Percentiles rank a stretch among this genome's conserved stretches.
These are phyloP conservation scores for Maccullochella peelii DNA, from an alignment of 2,113 vertebrate genomes.

Conservation along the genomic window DNA sequence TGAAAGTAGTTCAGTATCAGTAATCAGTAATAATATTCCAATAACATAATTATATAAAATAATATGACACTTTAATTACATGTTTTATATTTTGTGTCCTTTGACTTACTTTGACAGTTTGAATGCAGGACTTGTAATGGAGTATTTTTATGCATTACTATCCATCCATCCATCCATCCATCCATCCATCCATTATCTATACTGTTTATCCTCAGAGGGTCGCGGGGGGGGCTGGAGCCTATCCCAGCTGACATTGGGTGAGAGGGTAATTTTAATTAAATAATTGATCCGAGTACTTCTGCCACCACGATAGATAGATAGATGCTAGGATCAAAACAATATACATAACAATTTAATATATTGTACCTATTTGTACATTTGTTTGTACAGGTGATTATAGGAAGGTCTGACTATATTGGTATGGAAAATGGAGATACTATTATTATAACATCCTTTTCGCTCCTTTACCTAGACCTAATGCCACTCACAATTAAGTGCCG, in stretches of 20 bases:
- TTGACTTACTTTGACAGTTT: background rate
- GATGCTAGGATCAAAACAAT: background rate
- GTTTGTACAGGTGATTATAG: background rate
- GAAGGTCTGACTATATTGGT: background rate
- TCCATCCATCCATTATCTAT: no score
- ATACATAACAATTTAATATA: background rate
- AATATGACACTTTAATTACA: background rate
- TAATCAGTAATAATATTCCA: background rate
- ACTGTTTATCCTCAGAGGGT: no score
- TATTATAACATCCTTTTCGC: background rate
- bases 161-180: no score
- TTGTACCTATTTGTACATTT: background rate
- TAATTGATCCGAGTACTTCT: no score
- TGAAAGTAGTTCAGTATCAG: background rate
- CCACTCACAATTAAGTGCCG: constrained; percentile 21
- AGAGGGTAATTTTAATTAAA: no score
- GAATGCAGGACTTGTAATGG: background rate
- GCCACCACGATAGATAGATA: no score
- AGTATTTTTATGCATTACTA: background rate
- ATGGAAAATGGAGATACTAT: background rate
- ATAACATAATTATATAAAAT: background rate
- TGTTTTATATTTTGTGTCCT: background rate
- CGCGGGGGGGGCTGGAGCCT: no score
- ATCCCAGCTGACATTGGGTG: no score
- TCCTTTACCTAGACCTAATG: background rate